Evolutionary conservation across 2,797 vertebrate species (phyloP).

Genomic region (Erethizon dorsatum): DNA sequence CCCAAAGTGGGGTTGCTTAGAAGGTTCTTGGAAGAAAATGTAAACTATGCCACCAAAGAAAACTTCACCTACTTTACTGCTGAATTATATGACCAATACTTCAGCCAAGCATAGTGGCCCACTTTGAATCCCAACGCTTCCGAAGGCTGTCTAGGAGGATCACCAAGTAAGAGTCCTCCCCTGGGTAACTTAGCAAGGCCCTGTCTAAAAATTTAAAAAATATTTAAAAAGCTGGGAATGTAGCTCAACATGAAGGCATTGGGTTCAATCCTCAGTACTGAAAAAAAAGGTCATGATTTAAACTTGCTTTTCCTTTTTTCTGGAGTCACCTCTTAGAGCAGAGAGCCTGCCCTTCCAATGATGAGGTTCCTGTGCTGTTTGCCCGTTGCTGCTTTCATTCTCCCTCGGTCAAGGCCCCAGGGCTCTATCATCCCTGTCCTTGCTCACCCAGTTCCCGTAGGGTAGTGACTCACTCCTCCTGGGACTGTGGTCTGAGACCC

Average conservation of each 20-base stretch:
- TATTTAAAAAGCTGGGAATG: not conserved
- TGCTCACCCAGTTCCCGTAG: rapidly evolving
- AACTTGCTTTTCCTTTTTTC: not conserved
- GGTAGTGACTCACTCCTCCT: not conserved
- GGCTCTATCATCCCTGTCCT: too few species aligned
- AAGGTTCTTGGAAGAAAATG: not conserved
- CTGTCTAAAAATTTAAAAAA: not conserved
- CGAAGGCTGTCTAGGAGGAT: not conserved
- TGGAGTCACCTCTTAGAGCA: not conserved
- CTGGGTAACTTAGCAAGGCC: not conserved
- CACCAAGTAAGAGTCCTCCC: too few species aligned
- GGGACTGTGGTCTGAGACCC: not conserved
- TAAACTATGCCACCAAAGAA: not conserved
- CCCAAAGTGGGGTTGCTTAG: not conserved
- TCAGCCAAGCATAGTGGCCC: not conserved
- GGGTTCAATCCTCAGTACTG: not conserved
- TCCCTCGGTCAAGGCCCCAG: not conserved
- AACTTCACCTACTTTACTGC: not conserved
- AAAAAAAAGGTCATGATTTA: not conserved
- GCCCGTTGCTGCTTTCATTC: not conserved
- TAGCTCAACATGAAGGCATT: not conserved
- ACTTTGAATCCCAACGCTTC: not conserved
- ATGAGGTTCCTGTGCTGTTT: rapidly evolving
- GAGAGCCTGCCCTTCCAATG: not conserved
- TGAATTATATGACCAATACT: not conserved